Evolutionary conservation across 2,797 vertebrate species (phyloP).

Genomic region (Bufotes viridis): DNA sequence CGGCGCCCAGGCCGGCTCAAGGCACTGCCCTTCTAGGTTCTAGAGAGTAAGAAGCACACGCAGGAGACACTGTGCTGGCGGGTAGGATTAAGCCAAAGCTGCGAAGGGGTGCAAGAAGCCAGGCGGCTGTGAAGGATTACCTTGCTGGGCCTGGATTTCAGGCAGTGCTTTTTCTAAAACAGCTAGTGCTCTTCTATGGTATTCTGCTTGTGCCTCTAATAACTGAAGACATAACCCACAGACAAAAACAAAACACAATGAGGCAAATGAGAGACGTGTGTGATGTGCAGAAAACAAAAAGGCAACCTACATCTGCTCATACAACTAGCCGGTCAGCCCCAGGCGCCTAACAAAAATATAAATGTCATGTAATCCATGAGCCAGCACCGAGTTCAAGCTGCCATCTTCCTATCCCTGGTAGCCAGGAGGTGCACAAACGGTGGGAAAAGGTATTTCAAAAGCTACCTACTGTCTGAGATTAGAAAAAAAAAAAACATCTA

Average conservation of each 20-base stretch:
- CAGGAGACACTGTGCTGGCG: slow-evolving; percentile 1
- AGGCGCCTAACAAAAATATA: not conserved
- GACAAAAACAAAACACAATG: slow-evolving; percentile 69
- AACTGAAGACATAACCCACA: slow-evolving; percentile 90
- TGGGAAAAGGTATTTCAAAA: too few relatives aligned
- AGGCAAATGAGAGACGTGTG: slow-evolving; percentile 16
- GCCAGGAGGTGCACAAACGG: too few relatives aligned
- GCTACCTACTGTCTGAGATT: too few relatives aligned
- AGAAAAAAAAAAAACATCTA: too few relatives aligned
- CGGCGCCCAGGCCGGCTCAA: slow-evolving; percentile 62
- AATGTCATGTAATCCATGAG: not conserved
- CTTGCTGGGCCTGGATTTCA: slow-evolving; percentile 96
- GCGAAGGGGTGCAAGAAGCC: slow-evolving; percentile 30
- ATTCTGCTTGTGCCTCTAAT: slow-evolving; percentile 99
- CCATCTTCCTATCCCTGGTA: not conserved
- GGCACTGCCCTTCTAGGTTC: not conserved
- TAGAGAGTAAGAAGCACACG: slow-evolving; percentile 30
- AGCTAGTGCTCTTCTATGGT: slow-evolving; percentile 97
- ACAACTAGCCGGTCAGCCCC: not conserved
- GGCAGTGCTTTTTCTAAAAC: slow-evolving; percentile 95
- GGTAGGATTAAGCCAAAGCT: not conserved
- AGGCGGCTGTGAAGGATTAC: slow-evolving; percentile 74
- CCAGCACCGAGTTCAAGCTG: not conserved
- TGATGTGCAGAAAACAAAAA: not conserved
- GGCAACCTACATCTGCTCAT: not conserved